Base-by-base conservation (phyloP, 2,888 invertebrate species). In the Hipparchia sbordonii region DNA sequence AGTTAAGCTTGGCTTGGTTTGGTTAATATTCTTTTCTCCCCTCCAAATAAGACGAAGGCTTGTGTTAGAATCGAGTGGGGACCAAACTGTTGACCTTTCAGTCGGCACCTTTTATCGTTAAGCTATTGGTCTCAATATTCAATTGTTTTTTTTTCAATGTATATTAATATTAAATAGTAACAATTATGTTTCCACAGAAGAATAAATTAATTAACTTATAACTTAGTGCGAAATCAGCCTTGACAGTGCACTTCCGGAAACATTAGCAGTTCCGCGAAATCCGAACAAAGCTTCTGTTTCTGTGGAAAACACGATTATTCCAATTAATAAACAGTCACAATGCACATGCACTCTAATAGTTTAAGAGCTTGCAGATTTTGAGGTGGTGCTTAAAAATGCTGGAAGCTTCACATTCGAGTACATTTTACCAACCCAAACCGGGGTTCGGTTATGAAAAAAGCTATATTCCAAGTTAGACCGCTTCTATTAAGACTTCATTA, bases 191-290 rank as follows among this genome's bases (percentile, higher is more conserved):
- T 57, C 23, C 57, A 6, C 6, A 23, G 5, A 12, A 12, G 1
- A 12, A n/a, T 62, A 2, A 62, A 46, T 62, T 61, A 61, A 45
- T 6, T 61, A 45, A 57, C 2, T 59, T 7, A 9, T 12, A 39
- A 60, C 39, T 12, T 5, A 60, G 62, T 13, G 62, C 68, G 72
- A 77, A 81, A 80, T 74, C 72, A 86, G 78, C 89, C 87, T 88
- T 89, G 86, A 79, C 81, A 82, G 73, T 82, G 81, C 78, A 82
- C 77, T 82, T 80, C 39, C 57, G 8, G 54, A 54, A 57, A 73
- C 75, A 74, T 79, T 74, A 73, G 77, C 77, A 72, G 63, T 89
- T 86, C 89, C 82, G 68, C 80, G 88, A 87, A 77, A 67, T 67
- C 67, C 78, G 74, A 78, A 78, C 77, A 70, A 71, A 70, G 71